These are phyloP conservation scores for Acromyrmex heyeri DNA, from an alignment of 1,140 invertebrate genomes.

Conservation along the genomic window DNA sequence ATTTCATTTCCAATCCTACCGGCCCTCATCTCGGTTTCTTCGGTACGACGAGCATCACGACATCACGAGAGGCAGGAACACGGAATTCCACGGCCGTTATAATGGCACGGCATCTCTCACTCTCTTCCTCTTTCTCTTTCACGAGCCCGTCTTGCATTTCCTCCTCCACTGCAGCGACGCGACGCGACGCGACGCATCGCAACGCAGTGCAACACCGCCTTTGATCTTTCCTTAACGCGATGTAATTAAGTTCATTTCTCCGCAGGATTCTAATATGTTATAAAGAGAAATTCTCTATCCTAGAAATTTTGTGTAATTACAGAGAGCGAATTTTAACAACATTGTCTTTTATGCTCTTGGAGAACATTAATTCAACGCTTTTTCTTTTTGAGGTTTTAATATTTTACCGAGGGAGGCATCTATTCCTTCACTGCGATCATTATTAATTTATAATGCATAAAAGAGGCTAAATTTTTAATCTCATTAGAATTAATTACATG, in stretches of 20 bases:
- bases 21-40: conserved; percentile 59
- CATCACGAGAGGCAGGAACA: conserved; percentile 28
- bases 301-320: conserved; percentile 33
- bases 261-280: not conserved
- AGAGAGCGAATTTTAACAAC: not conserved
- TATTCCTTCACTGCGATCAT: not conserved
- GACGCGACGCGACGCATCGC: not conserved
- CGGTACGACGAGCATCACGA: conserved; percentile 21
- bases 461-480: not conserved
- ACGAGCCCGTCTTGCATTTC: conserved; percentile 7
- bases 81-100: conserved; percentile 54
- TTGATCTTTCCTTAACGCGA: conserved; percentile 60
- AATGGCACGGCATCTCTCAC: conserved; percentile 11
- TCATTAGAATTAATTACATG: too few species aligned
- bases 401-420: not conserved
- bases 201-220: conserved; percentile 18
- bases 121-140: conserved; percentile 30
- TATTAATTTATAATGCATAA: not conserved
- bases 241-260: conserved; percentile 31
- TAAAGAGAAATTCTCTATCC: not conserved
- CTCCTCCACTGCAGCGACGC: not conserved
- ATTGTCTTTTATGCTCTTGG: not conserved
- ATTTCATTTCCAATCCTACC: conserved; percentile 59
- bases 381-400: not conserved
- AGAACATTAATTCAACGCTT: not conserved